Base-by-base conservation (phyloP, 2,797 vertebrate species). In the Eulemur albifrons region DNA sequence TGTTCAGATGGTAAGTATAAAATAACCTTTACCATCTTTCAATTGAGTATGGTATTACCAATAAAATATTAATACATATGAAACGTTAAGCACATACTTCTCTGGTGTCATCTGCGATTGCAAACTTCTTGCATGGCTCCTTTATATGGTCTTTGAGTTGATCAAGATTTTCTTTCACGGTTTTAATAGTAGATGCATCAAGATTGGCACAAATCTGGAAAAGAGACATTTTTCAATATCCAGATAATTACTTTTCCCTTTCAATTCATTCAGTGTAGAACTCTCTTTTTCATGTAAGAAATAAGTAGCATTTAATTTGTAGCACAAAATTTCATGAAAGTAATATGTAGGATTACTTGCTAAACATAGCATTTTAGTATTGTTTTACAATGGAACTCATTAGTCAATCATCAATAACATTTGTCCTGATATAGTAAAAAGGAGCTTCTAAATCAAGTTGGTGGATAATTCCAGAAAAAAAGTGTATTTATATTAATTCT, bases 141-240 rank as follows among this genome's bases (percentile, higher is more conserved):
- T 99, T 99, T 95, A 99, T 99, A 89, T 98, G 98, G 9, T 98
- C 83, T 63, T 98, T 98, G 17, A 99, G 94, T 27, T 98, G 97
- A 25, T 4, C 4, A 2, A 57, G 88, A 82, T 99, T 96, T 90
- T 98, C 97, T 93, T 98, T 97, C 76, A 98, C 98, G 12, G 99
- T 99, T 99, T 99, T 99, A 97, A 99, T 99, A 96, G 98, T 99
- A 93, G 82, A 98, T 35, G 99, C 99, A 94, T 99, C 99, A 96
- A 99, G 98, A 98, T 99, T 99, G 92, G 99, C 99, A 98, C 99
- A 99, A 93, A 99, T 99, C 99, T 99, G 95, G 30, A 97, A 97
- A 94, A 98, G 96, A 95, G n/a, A 92, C 21, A 90, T n/a, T 87
- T 93, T 70, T 65, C 10, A 81, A 48, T 75, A 90, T 52, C 93